phyloP scores from a whole-genome alignment of 2,113 vertebrate genomes.

The Phocoena sinus region DNA sequence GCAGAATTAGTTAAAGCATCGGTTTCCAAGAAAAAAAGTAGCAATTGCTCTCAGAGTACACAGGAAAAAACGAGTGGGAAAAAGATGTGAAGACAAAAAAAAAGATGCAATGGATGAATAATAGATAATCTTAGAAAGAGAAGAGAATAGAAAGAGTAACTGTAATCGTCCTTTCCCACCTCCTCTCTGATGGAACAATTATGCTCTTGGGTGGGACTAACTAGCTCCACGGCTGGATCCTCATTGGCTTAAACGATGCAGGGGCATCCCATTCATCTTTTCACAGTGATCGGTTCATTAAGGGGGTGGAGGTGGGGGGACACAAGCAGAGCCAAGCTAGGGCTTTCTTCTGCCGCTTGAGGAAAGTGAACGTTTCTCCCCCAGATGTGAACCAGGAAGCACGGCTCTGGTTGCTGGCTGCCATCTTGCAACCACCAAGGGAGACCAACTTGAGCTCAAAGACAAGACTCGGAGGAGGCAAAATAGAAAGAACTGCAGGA shows the following conservation, averaged over 20 bases:
- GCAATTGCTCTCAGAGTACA: not conserved
- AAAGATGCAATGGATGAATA: not conserved
- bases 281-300: not conserved
- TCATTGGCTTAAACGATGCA: not conserved
- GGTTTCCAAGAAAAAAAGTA: not conserved
- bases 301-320: not conserved
- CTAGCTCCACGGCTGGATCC: not conserved
- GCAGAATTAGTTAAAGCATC: not conserved
- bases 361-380: not conserved
- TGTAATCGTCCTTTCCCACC: not conserved
- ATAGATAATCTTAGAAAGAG: not conserved
- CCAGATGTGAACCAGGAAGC: not conserved
- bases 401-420: not conserved
- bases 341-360: not conserved
- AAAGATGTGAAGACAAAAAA: not conserved
- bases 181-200: not conserved
- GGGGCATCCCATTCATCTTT: not conserved
- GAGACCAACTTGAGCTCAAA: not conserved
- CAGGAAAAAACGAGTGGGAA: not conserved
- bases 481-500: not conserved
- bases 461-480: not conserved
- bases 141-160: not conserved
- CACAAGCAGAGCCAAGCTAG: not conserved
- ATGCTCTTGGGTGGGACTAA: not conserved
- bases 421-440: not conserved